phyloP scores from a whole-genome alignment of 1,140 invertebrate species.

The Megalonaias nervosa region DNA sequence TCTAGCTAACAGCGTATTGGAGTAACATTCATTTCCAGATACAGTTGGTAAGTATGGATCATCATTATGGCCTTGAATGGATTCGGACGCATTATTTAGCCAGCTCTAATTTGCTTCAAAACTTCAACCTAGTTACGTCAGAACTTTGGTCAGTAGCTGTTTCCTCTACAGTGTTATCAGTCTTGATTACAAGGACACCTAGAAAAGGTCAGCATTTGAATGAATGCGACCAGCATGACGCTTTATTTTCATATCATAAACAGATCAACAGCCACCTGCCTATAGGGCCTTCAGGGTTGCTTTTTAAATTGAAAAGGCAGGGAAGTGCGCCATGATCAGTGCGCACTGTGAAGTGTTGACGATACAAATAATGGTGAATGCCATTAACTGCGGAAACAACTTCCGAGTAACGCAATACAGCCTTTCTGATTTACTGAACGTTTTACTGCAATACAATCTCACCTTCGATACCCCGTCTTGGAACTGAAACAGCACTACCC shows the following conservation, averaged over 20 bases:
- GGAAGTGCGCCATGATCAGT: conserved; percentile 43
- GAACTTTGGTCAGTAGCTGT: not conserved
- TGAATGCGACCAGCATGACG: too few species aligned
- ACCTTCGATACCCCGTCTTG: conserved; percentile 46
- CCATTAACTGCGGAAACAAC: conserved; percentile 24
- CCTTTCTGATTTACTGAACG: conserved; percentile 23
- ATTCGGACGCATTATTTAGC: too few species aligned
- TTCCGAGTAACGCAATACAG: conserved; percentile 38
- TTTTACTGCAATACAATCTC: conserved; percentile 29
- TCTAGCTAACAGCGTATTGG: too few species aligned
- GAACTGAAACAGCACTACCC: conserved; percentile 69
- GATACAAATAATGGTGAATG: conserved; percentile 38
- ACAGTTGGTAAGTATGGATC: too few species aligned
- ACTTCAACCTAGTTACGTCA: not conserved
- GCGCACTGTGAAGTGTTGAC: conserved; percentile 31
- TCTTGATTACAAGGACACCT: not conserved
- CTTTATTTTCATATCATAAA: too few species aligned
- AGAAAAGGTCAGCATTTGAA: conserved; percentile 1
- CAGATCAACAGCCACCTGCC: too few species aligned
- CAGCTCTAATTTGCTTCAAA: conserved; percentile 1
- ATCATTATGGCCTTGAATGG: too few species aligned
- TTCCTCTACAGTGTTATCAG: not conserved
- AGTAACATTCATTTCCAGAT: too few species aligned
- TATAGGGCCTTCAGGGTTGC: conserved; percentile 32
- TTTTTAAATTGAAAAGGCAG: conserved; percentile 26